These are phyloP conservation scores for Nannospalax galili DNA, from an alignment of 2,113 vertebrate genomes.

Conservation along the genomic window DNA sequence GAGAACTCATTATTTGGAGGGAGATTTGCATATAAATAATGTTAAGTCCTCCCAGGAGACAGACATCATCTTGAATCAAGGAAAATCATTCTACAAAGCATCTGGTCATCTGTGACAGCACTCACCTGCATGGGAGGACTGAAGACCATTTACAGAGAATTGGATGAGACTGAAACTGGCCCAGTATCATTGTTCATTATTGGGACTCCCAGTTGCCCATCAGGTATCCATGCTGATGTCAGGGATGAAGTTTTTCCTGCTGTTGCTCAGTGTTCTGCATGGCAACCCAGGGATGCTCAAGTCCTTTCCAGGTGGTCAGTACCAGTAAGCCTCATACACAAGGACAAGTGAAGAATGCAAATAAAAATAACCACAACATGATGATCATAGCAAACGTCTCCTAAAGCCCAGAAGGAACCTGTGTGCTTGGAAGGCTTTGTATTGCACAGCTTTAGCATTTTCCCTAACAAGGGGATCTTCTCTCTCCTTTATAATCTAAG, in stretches of 20 bases:
- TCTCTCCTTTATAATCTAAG: background rate
- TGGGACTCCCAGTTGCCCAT: background rate
- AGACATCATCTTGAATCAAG: background rate
- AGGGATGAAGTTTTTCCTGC: background rate
- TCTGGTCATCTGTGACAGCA: background rate
- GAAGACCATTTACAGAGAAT: background rate
- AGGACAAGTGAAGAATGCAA: background rate
- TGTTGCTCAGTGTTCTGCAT: background rate
- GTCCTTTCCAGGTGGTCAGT: background rate
- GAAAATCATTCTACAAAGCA: background rate
- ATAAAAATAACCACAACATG: background rate
- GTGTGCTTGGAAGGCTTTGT: background rate
- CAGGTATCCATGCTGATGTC: background rate
- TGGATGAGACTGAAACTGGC: background rate
- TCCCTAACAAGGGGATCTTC: background rate
- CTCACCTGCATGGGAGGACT: background rate
- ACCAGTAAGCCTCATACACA: background rate
- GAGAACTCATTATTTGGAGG: background rate
- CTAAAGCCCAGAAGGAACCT: background rate
- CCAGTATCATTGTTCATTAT: no score
- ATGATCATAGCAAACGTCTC: background rate
- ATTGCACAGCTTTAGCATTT: no score
- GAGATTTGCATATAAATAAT: background rate
- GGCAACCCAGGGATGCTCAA: background rate
- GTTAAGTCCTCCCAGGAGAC: background rate